Base-by-base conservation (phyloP, 2,888 invertebrate genomes). In the Phyllotreta cruciferae region DNA sequence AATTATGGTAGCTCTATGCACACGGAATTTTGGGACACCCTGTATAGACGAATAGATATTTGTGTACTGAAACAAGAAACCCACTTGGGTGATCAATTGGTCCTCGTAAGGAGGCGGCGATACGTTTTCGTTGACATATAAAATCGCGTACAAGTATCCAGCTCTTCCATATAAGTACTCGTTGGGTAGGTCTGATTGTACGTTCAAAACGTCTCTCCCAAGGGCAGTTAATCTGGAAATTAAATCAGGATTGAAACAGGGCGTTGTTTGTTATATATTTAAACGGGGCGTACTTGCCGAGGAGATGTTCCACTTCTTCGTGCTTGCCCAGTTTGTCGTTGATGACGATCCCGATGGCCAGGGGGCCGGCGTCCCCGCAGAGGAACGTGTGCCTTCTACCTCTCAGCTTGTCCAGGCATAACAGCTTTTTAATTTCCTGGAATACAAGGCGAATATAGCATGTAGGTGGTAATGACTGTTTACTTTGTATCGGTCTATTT, bases 101-200 rank as follows among this genome's bases (percentile, higher is more conserved):
- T 82, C 79, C 58, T 88, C 85, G 69, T 93, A 84, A 6, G 85
- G 80, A 56, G 86, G 83, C 37, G 86, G 83, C 41, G 84, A 84
- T 70, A 90, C 81, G 75, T 90, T 78, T 75, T 86, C 85, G 74
- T 90, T 90, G 0, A 93, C 85, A 83, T 89, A 93, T 6, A 94
- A 81, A 54, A 95, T 82, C 2, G 92, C 84, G 82, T 86, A 93
- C 9, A 96, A 82, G 79, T 92, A 95, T 13, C 96, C 96, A 70
- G 87, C 86, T 76, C 92, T 85, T 4, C 96, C 96, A 83, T 93
- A 94, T 38, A 96, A 83, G 60, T 94, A 80, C 82, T 96, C 96
- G 84, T 95, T 91, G 0, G 93, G 89, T 55, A 87, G 73, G 66
- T 84, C 83, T 14, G 80, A 78, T 52, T 78, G 76, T 44, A 85